A percentile compares a stretch with the other conserved stretches of the same genome.
Conservation (phyloP, 2,888 invertebrate genomes). For the Congeria kusceri region DNA sequence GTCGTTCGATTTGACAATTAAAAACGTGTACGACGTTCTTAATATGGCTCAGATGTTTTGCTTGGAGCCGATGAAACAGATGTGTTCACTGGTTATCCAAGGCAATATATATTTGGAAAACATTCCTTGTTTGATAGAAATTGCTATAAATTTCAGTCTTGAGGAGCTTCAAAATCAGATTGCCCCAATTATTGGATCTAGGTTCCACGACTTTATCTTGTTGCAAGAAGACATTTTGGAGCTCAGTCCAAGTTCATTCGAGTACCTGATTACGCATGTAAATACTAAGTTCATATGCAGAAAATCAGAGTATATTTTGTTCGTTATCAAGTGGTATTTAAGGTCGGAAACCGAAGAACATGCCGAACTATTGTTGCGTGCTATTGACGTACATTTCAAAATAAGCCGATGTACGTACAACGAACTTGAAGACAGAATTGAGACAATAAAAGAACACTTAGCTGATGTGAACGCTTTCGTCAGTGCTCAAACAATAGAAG, state of each 20-base stretch:
- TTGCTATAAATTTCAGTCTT: slow-evolving; percentile 31
- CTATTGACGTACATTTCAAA: slow-evolving; percentile 8
- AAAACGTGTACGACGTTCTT: slow-evolving; percentile 37
- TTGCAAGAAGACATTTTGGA: slow-evolving; percentile 30
- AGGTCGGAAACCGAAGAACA: slow-evolving; percentile 29
- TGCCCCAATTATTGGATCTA: slow-evolving; percentile 26
- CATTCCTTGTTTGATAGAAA: slow-evolving; percentile 10
- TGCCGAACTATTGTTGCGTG: slow-evolving; percentile 21
- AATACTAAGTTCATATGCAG: slow-evolving; percentile 17
- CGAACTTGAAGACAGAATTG: slow-evolving; percentile 15
- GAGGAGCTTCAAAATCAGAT: slow-evolving; percentile 20
- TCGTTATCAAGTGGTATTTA: slow-evolving; percentile 40
- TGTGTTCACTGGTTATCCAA: slow-evolving; percentile 22
- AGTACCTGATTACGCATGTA: slow-evolving; percentile 6
- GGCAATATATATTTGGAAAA: slow-evolving; percentile 16
- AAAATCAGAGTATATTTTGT: slow-evolving; percentile 21
- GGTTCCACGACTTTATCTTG: slow-evolving; percentile 48
- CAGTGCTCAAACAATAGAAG: slow-evolving; percentile 7
- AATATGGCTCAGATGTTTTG: slow-evolving; percentile 45
- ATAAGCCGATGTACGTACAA: slow-evolving; percentile 8
- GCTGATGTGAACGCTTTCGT: slow-evolving; percentile 31
- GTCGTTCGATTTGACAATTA: slow-evolving; percentile 30
- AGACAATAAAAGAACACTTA: slow-evolving; percentile 12
- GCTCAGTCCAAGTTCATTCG: slow-evolving; percentile 16
- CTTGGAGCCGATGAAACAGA: slow-evolving; percentile 29